A percentile compares a stretch with the other conserved stretches of the same genome.
Conservation (phyloP, 2,797 vertebrate genomes). For the Pipistrellus nathusii region DNA sequence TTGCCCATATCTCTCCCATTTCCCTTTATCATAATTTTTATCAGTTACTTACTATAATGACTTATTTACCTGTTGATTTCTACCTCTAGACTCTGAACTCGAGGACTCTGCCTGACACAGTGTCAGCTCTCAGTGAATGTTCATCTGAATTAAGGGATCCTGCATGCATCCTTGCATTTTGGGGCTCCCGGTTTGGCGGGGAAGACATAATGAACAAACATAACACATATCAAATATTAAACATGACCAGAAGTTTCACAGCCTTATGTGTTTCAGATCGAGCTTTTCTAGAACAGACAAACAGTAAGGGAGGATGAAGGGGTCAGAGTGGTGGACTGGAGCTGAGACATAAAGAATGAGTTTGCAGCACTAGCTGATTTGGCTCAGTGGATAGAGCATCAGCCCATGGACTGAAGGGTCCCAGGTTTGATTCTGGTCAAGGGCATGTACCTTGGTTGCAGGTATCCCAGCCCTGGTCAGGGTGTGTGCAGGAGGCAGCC, state of each 20-base stretch:
- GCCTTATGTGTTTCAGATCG: neutral
- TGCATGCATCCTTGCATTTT: neutral
- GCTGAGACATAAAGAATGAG: neutral
- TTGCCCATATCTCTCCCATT: neutral
- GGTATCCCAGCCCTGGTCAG: too few relatives aligned
- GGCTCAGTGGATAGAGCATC: neutral
- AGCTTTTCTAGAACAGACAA: neutral
- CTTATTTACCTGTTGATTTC: conserved; percentile 35
- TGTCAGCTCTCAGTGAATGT: neutral
- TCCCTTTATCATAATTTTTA: conserved; percentile 26
- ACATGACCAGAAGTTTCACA: neutral
- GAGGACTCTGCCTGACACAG: conserved; percentile 54
- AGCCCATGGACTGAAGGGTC: too few relatives aligned
- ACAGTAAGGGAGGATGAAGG: neutral
- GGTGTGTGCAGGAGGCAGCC: too few relatives aligned
- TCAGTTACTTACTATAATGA: conserved; percentile 57
- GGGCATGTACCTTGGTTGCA: too few relatives aligned
- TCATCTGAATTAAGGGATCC: neutral
- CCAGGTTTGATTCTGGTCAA: neutral
- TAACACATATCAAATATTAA: neutral
- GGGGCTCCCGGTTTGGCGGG: neutral
- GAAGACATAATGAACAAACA: conserved; percentile 18
- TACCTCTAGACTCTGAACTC: conserved; percentile 74
- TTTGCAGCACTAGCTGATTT: neutral
- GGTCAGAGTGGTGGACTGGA: neutral